Evolutionary conservation across 2,113 vertebrate species (phyloP), one percentile per base, ranked within the genome.

Genomic region (Alethe castanea): DNA sequence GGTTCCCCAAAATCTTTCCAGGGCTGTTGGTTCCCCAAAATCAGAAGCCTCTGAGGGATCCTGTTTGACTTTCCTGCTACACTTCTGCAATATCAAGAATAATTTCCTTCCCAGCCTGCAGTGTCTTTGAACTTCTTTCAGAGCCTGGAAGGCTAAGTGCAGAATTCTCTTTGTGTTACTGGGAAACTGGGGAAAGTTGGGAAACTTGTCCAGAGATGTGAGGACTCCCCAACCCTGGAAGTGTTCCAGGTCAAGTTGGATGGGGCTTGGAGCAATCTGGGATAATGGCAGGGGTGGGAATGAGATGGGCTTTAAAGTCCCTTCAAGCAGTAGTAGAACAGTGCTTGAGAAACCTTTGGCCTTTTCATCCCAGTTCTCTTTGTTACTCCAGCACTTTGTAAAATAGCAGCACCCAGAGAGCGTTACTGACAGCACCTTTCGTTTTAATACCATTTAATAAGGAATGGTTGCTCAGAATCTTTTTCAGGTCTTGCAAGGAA

Each of bases 341-440:
- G 25, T 11, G 15, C 25, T 12, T 53, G 38, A 40, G 67, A 45
- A 54, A 31, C 6, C 26, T 11, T 31, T 19, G 17, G 31, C 11
- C 17, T 38, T 79, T 42, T 47, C 3, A 3, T 19, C 29, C 47
- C 25, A 31, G 22, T 17, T 28, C 28, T 50, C 23, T 60, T 24
- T 33, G 33, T 35, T 50, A 18, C 6, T 45, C 9, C 38, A 36
- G 52, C 28, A 15, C 35, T 52, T 16, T 19, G 18, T 25, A 8
- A 12, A 33, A 22, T 1, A 12, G 48, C 54, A 65, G 15, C 23
- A 29, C 13, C 69, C 62, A 33, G 12, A 2, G 2, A 0, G 0
- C 6, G 17, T 29, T 28, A 50, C 53, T 50, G 25, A 35, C 26
- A 42, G 1, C 19, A 56, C 26, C 40, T 29, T 38, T 23, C 57